Conservation (phyloP, 2,797 vertebrate genomes). For the Oryzias dopingdopingensis region DNA sequence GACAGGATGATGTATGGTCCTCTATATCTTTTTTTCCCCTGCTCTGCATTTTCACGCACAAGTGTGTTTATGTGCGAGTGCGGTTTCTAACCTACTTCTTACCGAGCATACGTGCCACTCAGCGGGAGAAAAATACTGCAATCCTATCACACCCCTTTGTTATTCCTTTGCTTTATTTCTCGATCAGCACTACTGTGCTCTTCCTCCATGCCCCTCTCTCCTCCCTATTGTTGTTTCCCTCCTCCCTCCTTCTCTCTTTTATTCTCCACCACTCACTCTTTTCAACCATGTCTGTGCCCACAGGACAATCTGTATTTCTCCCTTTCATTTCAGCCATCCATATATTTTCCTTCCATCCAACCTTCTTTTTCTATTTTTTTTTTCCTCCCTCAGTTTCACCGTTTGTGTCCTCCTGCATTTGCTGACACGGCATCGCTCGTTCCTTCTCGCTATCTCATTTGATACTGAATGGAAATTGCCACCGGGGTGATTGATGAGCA, state of each 20-base stretch:
- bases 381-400: constrained; percentile 5
- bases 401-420: constrained; percentile 32
- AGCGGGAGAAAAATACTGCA: constrained; percentile 58
- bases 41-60: not conserved
- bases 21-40: not conserved
- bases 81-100: not conserved
- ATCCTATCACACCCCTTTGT: constrained; percentile 52
- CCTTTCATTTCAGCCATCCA: constrained; percentile 26
- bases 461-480: constrained; percentile 56
- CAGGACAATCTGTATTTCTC: constrained; percentile 48
- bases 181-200: constrained; percentile 39
- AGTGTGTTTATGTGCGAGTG: constrained; percentile 2
- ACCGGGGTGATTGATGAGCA: constrained; percentile 55
- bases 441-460: constrained; percentile 28
- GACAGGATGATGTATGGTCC: not conserved
- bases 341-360: constrained; percentile 22
- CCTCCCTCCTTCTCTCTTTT: constrained; percentile 31
- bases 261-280: constrained; percentile 47
- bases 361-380: not conserved
- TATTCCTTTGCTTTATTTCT: constrained; percentile 35
- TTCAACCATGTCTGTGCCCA: constrained; percentile 59
- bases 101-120: constrained; percentile 29
- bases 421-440: constrained; percentile 56
- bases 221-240: constrained; percentile 18
- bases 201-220: constrained; percentile 27